Evolutionary conservation across 2,797 vertebrate species (phyloP).

Genomic region (Neostethus bicornis): DNA sequence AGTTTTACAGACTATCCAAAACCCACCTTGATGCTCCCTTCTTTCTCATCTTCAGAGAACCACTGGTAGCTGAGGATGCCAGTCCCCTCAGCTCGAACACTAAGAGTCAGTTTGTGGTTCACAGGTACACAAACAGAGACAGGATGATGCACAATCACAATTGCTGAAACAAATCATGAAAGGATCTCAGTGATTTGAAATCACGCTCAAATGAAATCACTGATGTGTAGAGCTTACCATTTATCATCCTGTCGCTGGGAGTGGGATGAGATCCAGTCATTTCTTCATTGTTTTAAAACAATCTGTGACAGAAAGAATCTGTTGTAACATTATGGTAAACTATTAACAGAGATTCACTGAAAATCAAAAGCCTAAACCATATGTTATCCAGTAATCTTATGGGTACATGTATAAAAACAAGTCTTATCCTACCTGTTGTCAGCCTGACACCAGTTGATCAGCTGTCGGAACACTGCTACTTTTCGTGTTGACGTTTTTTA

Average conservation of each 20-base stretch:
- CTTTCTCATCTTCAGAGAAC: slow-evolving; percentile 76
- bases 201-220: not conserved
- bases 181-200: slow-evolving; percentile 11
- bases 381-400: not conserved
- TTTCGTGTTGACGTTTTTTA: slow-evolving; percentile 22
- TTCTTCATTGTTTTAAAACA: slow-evolving; percentile 55
- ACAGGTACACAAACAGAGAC: slow-evolving; percentile 79
- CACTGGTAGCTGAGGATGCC: slow-evolving; percentile 83
- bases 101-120: slow-evolving; percentile 77
- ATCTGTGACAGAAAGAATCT: slow-evolving; percentile 17
- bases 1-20: too few relatives aligned
- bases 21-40: too few relatives aligned
- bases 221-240: slow-evolving; percentile 45
- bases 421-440: slow-evolving; percentile 49
- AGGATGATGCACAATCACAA: slow-evolving; percentile 83
- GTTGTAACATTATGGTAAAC: not conserved
- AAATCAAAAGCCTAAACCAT: not conserved
- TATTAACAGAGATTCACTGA: not conserved
- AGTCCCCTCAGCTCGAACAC: slow-evolving; percentile 78
- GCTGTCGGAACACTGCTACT: slow-evolving; percentile 14
- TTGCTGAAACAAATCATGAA: slow-evolving; percentile 66
- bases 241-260: slow-evolving; percentile 65
- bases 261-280: slow-evolving; percentile 50
- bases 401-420: not conserved
- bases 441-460: slow-evolving; percentile 17